These are phyloP conservation scores for Netelia melanura DNA, from an alignment of 2,888 invertebrate species.

Conservation along the genomic window DNA sequence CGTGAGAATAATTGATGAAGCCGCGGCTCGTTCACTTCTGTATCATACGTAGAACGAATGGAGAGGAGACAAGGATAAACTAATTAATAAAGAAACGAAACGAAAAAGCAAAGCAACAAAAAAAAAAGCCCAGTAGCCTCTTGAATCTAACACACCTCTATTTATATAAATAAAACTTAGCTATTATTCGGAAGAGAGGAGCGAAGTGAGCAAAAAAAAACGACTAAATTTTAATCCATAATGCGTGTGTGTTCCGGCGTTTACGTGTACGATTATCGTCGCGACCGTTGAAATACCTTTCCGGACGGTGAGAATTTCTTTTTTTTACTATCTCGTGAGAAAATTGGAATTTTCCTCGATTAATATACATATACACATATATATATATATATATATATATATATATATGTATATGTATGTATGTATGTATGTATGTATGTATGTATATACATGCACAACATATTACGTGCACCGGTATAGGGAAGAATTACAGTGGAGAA, in stretches of 20 bases:
- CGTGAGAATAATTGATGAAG: constrained; percentile 28
- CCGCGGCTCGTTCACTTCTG: constrained; percentile 66
- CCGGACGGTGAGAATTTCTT: constrained; percentile 12
- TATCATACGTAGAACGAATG: constrained; percentile 60
- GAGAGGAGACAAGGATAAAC: constrained; percentile 50
- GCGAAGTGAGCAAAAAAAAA: constrained; percentile 69
- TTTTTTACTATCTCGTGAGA: constrained; percentile 44
- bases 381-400: constrained; percentile 44
- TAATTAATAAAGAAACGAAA: constrained; percentile 30
- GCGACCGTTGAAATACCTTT: constrained; percentile 72
- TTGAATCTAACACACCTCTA: constrained; percentile 82
- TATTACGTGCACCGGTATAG: constrained; percentile 38
- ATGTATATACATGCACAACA: constrained; percentile 50
- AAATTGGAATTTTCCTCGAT: constrained; percentile 50
- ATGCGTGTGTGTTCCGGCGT: constrained; percentile 76
- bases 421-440: constrained; percentile 69
- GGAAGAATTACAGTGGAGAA: constrained; percentile 65
- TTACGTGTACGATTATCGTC: constrained; percentile 73
- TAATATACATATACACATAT: constrained; percentile 44
- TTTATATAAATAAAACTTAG: constrained; percentile 82
- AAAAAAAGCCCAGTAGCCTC: constrained; percentile 77
- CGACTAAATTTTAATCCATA: constrained; percentile 81
- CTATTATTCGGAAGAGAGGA: constrained; percentile 75
- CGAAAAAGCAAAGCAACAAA: constrained; percentile 64
- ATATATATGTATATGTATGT: constrained; percentile 60